phyloP scores from a whole-genome alignment of 1,140 invertebrate species.

The Drosophila simulans region DNA sequence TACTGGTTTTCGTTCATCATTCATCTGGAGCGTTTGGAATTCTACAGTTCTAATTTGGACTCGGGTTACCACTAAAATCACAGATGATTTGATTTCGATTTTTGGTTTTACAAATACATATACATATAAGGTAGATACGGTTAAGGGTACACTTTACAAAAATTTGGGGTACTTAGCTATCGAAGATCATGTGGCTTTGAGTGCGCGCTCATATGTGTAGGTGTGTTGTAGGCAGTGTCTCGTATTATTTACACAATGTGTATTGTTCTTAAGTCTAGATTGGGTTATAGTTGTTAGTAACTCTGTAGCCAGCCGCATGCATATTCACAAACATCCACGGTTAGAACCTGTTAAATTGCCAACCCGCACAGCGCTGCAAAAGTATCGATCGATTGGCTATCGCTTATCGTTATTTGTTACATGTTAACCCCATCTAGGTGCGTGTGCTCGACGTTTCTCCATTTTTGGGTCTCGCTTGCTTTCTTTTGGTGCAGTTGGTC shows the following conservation, averaged over 20 bases:
- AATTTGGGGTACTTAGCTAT: conserved; percentile 42
- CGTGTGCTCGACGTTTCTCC: conserved; percentile 20
- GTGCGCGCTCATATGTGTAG: conserved; percentile 20
- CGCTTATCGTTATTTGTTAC: conserved; percentile 16
- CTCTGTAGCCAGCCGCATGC: conserved; percentile 25
- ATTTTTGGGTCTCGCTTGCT: neutral
- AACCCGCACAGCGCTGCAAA: conserved; percentile 26
- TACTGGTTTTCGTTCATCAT: neutral
- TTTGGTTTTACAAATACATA: conserved; percentile 13
- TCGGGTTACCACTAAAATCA: conserved; percentile 53
- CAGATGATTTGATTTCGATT: conserved; percentile 30
- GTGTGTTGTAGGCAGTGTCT: conserved; percentile 13
- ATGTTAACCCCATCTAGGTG: conserved; percentile 21
- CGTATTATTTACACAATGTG: conserved; percentile 60
- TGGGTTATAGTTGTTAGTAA: conserved; percentile 23
- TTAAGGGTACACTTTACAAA: conserved; percentile 39
- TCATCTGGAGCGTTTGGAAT: conserved; percentile 14
- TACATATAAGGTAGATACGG: conserved; percentile 42
- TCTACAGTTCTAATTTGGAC: conserved; percentile 35
- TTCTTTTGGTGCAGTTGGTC: conserved; percentile 32
- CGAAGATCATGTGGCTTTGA: conserved; percentile 19
- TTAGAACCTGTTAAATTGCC: conserved; percentile 5
- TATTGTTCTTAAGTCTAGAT: conserved; percentile 20
- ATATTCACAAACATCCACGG: conserved; percentile 9
- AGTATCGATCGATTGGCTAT: conserved; percentile 14